phyloP scores from a whole-genome alignment of 1,140 invertebrate species.

The Drosophila kanapiae region DNA sequence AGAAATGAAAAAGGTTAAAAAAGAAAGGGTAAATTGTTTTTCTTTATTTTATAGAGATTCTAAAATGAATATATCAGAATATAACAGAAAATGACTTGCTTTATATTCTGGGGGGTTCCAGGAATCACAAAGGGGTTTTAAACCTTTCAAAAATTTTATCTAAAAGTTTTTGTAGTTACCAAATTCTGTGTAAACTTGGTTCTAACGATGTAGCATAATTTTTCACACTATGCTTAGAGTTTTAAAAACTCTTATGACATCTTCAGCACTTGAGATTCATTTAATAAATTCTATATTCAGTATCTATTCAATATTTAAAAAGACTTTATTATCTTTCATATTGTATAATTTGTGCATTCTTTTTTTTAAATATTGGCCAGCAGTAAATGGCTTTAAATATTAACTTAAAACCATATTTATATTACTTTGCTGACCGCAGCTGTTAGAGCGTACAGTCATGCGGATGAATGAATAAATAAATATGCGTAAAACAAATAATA shows the following conservation, averaged over 20 bases:
- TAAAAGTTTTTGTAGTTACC: no score
- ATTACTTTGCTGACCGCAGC: neutral
- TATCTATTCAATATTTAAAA: neutral
- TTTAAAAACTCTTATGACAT: no score
- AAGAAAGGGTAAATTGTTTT: rapidly evolving
- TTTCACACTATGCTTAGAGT: no score
- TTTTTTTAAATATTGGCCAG: neutral
- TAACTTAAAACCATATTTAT: neutral
- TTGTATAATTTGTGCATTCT: neutral
- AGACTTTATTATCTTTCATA: neutral
- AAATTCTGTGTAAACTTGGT: no score
- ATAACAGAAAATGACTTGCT: no score
- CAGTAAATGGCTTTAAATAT: neutral
- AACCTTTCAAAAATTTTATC: no score
- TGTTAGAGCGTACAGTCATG: slow-evolving; percentile 49
- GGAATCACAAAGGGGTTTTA: no score
- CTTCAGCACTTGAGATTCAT: no score
- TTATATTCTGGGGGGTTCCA: neutral
- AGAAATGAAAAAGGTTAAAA: neutral
- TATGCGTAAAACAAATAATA: slow-evolving; percentile 73
- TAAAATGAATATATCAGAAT: neutral
- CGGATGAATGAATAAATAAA: slow-evolving; percentile 79
- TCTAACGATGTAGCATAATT: no score
- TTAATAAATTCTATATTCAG: neutral
- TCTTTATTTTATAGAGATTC: neutral